These are phyloP conservation scores for Philaethria dido DNA, from an alignment of 2,888 invertebrate species.

Conservation along the genomic window DNA sequence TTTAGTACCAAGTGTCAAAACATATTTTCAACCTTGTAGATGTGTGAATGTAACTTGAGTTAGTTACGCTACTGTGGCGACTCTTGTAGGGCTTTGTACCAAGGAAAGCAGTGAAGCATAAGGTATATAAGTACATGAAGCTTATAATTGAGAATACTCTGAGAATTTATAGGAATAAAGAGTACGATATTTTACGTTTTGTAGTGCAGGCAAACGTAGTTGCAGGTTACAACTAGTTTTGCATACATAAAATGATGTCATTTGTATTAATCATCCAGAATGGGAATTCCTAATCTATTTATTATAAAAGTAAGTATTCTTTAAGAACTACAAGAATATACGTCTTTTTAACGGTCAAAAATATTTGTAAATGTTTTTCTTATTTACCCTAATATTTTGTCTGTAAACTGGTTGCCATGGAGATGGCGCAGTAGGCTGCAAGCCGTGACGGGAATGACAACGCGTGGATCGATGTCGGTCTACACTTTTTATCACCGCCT, in stretches of 20 bases:
- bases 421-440: slow-evolving; percentile 75
- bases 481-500: slow-evolving; percentile 51
- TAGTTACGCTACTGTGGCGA: background rate
- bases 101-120: slow-evolving; percentile 11
- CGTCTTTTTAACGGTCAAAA: background rate
- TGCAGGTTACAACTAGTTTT: no score
- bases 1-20: background rate
- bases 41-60: slow-evolving; percentile 4
- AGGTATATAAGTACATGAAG: background rate
- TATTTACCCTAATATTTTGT: slow-evolving; percentile 31
- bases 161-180: no score
- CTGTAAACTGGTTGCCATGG: slow-evolving; percentile 61
- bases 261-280: background rate
- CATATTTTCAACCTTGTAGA: background rate
- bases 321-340: no score
- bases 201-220: no score
- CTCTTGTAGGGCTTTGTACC: slow-evolving; percentile 17
- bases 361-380: slow-evolving; percentile 2
- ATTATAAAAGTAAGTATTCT: no score
- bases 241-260: background rate
- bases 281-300: background rate
- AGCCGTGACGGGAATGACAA: slow-evolving; percentile 77
- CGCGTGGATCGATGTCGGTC: slow-evolving; percentile 66
- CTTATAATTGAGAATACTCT: background rate
- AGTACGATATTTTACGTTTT: no score